Base-by-base conservation (phyloP, 2,888 invertebrate genomes). In the Hydropsyche betteni region DNA sequence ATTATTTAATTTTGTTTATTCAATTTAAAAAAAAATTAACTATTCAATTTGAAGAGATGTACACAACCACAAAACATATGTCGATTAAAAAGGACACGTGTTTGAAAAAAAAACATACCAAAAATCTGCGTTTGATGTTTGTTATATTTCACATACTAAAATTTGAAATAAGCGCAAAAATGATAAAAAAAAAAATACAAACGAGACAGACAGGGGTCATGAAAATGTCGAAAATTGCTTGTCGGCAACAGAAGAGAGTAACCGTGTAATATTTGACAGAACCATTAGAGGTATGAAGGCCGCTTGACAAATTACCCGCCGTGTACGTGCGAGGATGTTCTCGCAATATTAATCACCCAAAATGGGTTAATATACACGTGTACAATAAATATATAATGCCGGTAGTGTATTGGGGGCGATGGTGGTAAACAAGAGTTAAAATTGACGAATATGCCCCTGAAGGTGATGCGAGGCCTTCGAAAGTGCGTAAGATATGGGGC, bases 221-320 rank as follows among this genome's bases (percentile, higher is more conserved):
- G 36, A 64, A 64, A 64, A 64, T 36, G 64, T 36, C 36, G 64
- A 64, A 64, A 64, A 64, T 64, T 64, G 64, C 64, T 64, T 64
- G 64, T 64, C 64, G 34, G n/a, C 34, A 12, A 64, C 64, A 64
- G 64, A 64, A 36, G 64, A 36, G 64, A 34, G 64, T 64, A 34
- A 34, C 64, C 36, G 64, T 64, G 64, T 64, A 64, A 64, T 64
- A 64, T 64, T 64, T 64, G 64, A 64, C 64, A 64, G 64, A 64
- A n/a, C 64, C 64, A 64, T 64, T 64, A 64, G 64, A 64, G 64
- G 36, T 64, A 64, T 64, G 64, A 64, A 64, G 64, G 64, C 33
- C 34, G 64, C 36, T 64, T 64, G 64, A 64, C 64, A 64, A 64
- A 64, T 64, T 64, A 36, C 64, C 36, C 64, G 34, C 55, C 8